Evolutionary conservation across 2,888 invertebrate genomes (phyloP), one percentile per base, ranked within the genome.

Genomic region (Pachydiplax longipennis): DNA sequence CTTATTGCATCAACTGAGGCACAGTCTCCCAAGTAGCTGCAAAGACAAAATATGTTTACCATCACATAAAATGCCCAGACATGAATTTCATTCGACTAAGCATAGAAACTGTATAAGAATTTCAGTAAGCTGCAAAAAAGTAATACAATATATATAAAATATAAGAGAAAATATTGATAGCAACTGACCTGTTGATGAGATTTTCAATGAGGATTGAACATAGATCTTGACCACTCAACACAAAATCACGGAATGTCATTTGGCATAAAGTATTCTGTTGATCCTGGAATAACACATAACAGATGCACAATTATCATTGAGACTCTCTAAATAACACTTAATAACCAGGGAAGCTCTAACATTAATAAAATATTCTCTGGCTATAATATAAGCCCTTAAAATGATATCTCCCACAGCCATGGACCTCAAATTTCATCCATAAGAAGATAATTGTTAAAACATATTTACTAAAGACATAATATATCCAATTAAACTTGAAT

Each of bases 1-100:
- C 98, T 99, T 91, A 99, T 98, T 0, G 98, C 96, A 93, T 98
- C 98, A 2, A 99, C 98, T 0, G 98, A 98, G 0, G 99, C 99
- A 93, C 99, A 98, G 93, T 99, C 99, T 91, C 97, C 97, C 31
- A 99, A 95, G 94, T 99, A 99, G 91, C 98, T 95, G 91, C 92
- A 93, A 92, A 93, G 92, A 87, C 12, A 73, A 8, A 73, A 31
- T 65, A 12, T 8, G 10, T 3, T 44, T 44, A 1, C 44, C 0
- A 6, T 44, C 4, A 0, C 44, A 44, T 44, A 10, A n/a, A n/a
- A n/a, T n/a, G n/a, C n/a, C n/a, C n/a, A n/a, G n/a, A n/a, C n/a
- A n/a, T n/a, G n/a, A 44, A 6, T 10, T 44, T 44, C 44, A 8
- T 44, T 44, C 0, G 37, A 44, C 4, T 44, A 10, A 10, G 44